These are phyloP conservation scores for Listronotus bonariensis DNA, from an alignment of 1,140 invertebrate species.

Conservation along the genomic window DNA sequence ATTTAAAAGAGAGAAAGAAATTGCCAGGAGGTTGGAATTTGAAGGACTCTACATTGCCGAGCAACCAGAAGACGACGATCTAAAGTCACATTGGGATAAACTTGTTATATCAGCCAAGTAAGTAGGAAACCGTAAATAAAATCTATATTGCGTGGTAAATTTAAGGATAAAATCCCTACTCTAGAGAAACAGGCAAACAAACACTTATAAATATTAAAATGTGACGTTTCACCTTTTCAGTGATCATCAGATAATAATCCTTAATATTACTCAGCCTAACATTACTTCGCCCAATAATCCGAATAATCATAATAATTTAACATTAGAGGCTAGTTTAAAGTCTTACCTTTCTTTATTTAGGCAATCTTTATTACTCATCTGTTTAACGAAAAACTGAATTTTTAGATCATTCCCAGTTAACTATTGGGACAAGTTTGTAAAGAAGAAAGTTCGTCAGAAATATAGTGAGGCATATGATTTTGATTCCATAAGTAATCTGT, in stretches of 20 bases:
- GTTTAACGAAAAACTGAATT: not conserved
- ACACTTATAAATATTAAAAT: too few species aligned
- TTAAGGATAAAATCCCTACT: too few species aligned
- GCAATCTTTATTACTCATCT: not conserved
- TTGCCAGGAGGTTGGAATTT: slow-evolving; percentile 94
- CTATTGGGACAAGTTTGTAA: slow-evolving; percentile 99
- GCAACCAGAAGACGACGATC: slow-evolving; percentile 92
- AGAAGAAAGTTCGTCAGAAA: slow-evolving; percentile 97
- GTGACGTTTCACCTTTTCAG: too few species aligned
- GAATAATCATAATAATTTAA: too few species aligned
- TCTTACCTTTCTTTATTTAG: slow-evolving; percentile 6
- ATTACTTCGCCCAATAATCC: too few species aligned
- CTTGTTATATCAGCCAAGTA: slow-evolving; percentile 96
- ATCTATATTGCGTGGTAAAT: too few species aligned
- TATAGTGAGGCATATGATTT: slow-evolving; percentile 98
- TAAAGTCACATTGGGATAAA: slow-evolving; percentile 98
- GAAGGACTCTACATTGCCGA: slow-evolving; percentile 98
- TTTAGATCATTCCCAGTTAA: slow-evolving; percentile 93
- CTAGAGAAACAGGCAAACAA: too few species aligned
- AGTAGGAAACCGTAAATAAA: slow-evolving; percentile 40
- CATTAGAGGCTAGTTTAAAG: too few species aligned
- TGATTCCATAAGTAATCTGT: slow-evolving; percentile 90
- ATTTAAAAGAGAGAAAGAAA: slow-evolving; percentile 99
- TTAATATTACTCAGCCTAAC: too few species aligned
- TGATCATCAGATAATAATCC: too few species aligned